Evolutionary conservation across 2,113 vertebrate species (phyloP).

Genomic region (Telmatochromis sp.): DNA sequence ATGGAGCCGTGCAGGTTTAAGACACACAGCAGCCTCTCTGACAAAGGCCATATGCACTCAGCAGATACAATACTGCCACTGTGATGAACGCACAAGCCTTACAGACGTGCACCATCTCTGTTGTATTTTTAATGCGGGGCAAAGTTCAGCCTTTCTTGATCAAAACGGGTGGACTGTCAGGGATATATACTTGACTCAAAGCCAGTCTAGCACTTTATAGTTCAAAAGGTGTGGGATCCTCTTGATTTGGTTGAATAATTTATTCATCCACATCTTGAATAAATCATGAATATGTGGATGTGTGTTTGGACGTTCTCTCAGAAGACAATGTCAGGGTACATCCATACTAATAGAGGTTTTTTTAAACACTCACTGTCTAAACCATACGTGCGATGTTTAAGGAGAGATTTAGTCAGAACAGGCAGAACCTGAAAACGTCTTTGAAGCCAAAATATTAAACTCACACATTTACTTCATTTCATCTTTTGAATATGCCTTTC

Average conservation of each 20-base stretch:
- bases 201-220: not conserved
- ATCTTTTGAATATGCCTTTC: not conserved
- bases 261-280: not conserved
- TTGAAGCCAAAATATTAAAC: not conserved
- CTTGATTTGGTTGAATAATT: not conserved
- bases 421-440: not conserved
- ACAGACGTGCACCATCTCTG: not conserved
- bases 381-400: not conserved
- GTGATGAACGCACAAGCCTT: not conserved
- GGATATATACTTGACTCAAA: not conserved
- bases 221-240: not conserved
- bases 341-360: not conserved
- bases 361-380: not conserved
- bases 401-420: not conserved
- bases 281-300: constrained; percentile 31
- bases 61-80: not conserved
- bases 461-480: not conserved
- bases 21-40: not conserved
- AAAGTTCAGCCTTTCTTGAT: not conserved
- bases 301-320: not conserved
- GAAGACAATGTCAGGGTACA: not conserved
- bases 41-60: not conserved
- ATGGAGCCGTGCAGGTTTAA: not conserved
- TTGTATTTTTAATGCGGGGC: constrained; percentile 18
- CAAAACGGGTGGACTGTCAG: not conserved